Base-by-base conservation (phyloP, 2,797 vertebrate species). In the Cyclura pinguis region DNA sequence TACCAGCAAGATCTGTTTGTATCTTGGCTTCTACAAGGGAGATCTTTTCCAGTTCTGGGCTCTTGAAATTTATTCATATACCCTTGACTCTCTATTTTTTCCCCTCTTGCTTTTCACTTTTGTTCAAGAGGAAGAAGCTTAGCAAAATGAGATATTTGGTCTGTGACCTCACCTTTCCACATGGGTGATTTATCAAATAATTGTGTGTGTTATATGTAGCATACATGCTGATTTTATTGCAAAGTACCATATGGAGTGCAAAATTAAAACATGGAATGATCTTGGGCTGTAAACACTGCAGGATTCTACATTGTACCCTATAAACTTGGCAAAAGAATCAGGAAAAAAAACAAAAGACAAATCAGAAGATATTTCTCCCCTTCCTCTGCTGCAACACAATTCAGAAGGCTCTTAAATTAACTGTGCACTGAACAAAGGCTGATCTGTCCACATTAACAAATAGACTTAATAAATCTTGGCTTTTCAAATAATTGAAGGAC, bases 221-320 rank as follows among this genome's bases (percentile, higher is more conserved):
- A 0, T 76, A 57, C 90, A 84, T 78, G 86, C 90, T 86, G 72
- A 77, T 86, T 89, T 89, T 89, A 32, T 64, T 92, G 1, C 67
- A 1, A 85, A 91, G 91, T 67, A 0, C 0, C 57, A 80, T 87
- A 42, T 16, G 89, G 52, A 90, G 5, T 88, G 6, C 86, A 29
- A 91, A 0, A 86, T 5, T 91, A 83, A 5, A 85, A 90, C 16
- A 80, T 82, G n/a, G 47, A 86, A 90, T 87, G 78, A 73, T 90
- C 89, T 62, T 74, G 59, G 59, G 81, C 62, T 90, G 83, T 82
- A 90, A 92, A 86, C 83, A 72, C 83, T 59, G 91, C 59, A 50
- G 77, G 29, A 82, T 67, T 85, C 38, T 50, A 9, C n/a, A 27
- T 47, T 55, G 35, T 74, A 59, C 78, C 73, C 35, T 82, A 59